Evolutionary conservation across 1,140 invertebrate genomes (phyloP).

Genomic region (Camponotus vicinus): DNA sequence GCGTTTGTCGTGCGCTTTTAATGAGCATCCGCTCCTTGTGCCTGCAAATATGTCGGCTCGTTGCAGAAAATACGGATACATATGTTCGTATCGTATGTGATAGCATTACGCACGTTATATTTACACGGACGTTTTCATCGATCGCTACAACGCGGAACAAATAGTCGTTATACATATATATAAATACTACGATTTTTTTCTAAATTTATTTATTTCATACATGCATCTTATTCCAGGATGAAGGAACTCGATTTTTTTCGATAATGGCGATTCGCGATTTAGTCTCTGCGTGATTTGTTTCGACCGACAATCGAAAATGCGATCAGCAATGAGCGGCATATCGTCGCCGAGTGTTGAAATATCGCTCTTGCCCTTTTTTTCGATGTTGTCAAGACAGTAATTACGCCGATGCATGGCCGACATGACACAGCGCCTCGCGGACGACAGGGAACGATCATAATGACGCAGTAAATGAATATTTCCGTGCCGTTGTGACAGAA

Average conservation of each 20-base stretch:
- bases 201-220: neutral
- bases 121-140: conserved; percentile 16
- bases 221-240: neutral
- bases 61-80: conserved; percentile 45
- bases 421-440: conserved; percentile 26
- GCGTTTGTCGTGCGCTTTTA: conserved; percentile 54
- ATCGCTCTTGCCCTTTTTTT: conserved; percentile 23
- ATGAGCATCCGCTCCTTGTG: conserved; percentile 44
- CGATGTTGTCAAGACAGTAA: conserved; percentile 40
- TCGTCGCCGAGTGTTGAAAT: conserved; percentile 52
- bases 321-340: conserved; percentile 48
- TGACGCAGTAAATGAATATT: conserved; percentile 65
- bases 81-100: conserved; percentile 11
- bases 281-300: conserved; percentile 14
- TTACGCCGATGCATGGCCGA: conserved; percentile 54
- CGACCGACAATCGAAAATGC: conserved; percentile 45
- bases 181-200: neutral
- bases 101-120: conserved; percentile 31
- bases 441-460: conserved; percentile 32
- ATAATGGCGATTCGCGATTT: neutral
- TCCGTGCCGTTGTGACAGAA: conserved; percentile 45
- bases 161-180: neutral
- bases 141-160: neutral
- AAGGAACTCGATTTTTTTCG: neutral
- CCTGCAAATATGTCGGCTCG: conserved; percentile 47